Base-by-base conservation (phyloP, 2,113 vertebrate genomes). In the Pardalotus punctatus region DNA sequence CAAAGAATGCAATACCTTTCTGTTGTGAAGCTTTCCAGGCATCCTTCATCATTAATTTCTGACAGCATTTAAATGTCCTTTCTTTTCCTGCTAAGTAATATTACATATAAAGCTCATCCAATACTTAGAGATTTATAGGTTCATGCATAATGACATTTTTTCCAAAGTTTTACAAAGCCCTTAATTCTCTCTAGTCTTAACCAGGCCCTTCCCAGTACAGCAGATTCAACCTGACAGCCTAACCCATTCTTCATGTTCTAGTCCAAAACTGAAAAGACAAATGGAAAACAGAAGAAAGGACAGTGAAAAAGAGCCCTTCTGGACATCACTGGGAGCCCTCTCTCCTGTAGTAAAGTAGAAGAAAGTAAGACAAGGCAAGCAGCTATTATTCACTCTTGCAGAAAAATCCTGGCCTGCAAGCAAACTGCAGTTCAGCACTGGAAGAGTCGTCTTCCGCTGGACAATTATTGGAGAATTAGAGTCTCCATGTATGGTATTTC, bases 61-160 rank as follows among this genome's bases (percentile, higher is more conserved):
- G 74, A 82, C 62, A 89, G 81, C 36, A 87, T 79, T 91, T 94
- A 95, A 93, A 93, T 81, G 40, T 71, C 36, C 56, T 84, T 95
- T 90, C 53, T 76, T 76, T 61, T 86, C 48, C 73, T 74, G 65
- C 38, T 94, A 88, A 94, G 57, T 79, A 69, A 17, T 64, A 79
- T 53, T 74, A 87, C 17, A 81, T 61, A 67, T 72, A 86, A 96
- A 66, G 33, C 54, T 92, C 60, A 88, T 64, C 58, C 11, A 15
- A 81, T 90, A 80, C 71, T 82, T 57, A 50, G 9, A 92, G 64
- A 96, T 94, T 80, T 73, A 90, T 67, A 90, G 81, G 56, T 70
- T 88, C 81, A 77, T 65, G 51, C 50, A 73, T 77, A 91, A 88
- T 64, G n/a, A 58, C 38, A 36, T 88, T 88, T 84, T 67, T 88